Evolutionary conservation across 2,888 invertebrate genomes (phyloP).

Genomic region (Cepaea hortensis): DNA sequence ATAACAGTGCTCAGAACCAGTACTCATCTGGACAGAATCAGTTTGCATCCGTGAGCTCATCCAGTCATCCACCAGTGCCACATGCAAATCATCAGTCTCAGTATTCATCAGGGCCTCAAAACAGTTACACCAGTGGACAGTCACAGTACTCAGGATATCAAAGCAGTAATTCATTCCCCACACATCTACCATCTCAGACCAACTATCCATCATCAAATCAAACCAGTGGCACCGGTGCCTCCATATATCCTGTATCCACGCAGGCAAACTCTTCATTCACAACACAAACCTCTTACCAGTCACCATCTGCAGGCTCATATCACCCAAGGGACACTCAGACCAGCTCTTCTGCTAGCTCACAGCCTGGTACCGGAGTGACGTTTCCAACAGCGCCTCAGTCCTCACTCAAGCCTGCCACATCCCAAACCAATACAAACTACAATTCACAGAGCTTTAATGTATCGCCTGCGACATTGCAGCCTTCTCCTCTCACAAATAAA

Average conservation of each 20-base stretch:
- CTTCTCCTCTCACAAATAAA: constrained; percentile 67
- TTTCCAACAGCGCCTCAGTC: constrained; percentile 37
- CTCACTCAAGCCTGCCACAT: constrained; percentile 52
- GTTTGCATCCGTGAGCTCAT: constrained; percentile 36
- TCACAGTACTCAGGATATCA: constrained; percentile 58
- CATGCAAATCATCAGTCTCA: constrained; percentile 50
- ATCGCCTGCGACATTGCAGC: constrained; percentile 54
- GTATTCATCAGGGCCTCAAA: constrained; percentile 51
- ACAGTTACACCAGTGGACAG: constrained; percentile 48
- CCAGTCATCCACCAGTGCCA: constrained; percentile 30
- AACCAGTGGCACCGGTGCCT: constrained; percentile 42
- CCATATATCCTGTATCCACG: constrained; percentile 59
- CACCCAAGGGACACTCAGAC: constrained; percentile 48
- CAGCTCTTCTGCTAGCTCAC: constrained; percentile 43
- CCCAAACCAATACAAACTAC: constrained; percentile 65
- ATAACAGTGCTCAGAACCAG: constrained; percentile 54
- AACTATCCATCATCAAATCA: constrained; percentile 48
- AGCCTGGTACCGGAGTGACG: constrained; percentile 40
- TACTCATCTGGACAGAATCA: constrained; percentile 57
- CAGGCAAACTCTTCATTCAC: constrained; percentile 52
- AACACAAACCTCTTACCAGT: constrained; percentile 65
- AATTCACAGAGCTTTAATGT: constrained; percentile 57
- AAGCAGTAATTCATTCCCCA: constrained; percentile 57
- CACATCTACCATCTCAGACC: constrained; percentile 56
- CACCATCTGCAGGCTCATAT: constrained; percentile 47